These are phyloP conservation scores for Porites rus DNA, from an alignment of 92 coral and sea anemone genomes.

Conservation along the genomic window DNA sequence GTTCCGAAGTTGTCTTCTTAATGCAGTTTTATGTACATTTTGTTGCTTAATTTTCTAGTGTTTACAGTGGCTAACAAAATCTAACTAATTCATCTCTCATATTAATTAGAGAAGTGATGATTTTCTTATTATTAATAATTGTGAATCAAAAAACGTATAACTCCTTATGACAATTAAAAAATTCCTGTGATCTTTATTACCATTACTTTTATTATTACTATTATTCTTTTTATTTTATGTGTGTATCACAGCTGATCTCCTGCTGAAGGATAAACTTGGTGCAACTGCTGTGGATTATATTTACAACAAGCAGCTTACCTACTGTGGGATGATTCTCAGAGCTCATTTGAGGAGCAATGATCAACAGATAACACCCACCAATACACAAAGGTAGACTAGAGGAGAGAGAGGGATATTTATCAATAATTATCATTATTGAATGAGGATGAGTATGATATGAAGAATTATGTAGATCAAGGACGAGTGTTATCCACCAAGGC, in stretches of 20 bases:
- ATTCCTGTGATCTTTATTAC: background rate
- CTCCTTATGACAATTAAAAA: too few relatives aligned
- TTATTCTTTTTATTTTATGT: background rate
- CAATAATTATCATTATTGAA: background rate
- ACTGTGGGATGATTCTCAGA: constrained; percentile 73
- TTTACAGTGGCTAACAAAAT: too few relatives aligned
- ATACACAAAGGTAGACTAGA: constrained; percentile 13
- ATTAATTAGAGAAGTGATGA: too few relatives aligned
- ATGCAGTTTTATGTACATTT: too few relatives aligned
- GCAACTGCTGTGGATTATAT: constrained; percentile 73
- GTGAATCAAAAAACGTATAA: background rate
- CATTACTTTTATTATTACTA: background rate
- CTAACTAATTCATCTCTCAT: too few relatives aligned
- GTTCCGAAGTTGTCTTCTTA: too few relatives aligned
- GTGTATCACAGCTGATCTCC: constrained; percentile 57
- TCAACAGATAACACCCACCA: background rate
- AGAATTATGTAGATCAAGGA: background rate
- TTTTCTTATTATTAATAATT: too few relatives aligned
- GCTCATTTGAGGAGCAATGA: constrained; percentile 57
- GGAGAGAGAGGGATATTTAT: too few relatives aligned
- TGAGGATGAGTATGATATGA: too few relatives aligned
- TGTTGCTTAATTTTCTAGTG: too few relatives aligned
- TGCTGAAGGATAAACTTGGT: constrained; percentile 59
- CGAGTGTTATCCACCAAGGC: too few relatives aligned
- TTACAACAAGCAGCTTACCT: constrained; percentile 59